Conservation (phyloP, 2,797 vertebrate species). For the Enteromius thamalakanensis region DNA sequence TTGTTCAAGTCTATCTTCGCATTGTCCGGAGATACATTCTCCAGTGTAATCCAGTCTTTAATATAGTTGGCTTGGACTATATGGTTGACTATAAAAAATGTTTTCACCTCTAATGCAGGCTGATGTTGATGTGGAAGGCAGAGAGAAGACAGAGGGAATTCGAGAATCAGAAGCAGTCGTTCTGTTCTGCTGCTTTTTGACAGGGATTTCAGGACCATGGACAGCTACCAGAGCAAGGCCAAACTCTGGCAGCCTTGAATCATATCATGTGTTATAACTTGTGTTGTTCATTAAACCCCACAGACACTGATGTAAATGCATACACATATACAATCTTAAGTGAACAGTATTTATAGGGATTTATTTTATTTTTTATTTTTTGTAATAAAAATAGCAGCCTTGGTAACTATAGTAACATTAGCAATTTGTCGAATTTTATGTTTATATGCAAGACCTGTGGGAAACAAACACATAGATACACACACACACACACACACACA, state of each 20-base stretch:
- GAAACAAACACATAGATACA: too few species aligned
- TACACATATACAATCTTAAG: not conserved
- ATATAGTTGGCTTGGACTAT: not conserved
- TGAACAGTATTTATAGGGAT: not conserved
- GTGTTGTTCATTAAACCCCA: not conserved
- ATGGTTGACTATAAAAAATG: not conserved
- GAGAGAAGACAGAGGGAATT: not conserved
- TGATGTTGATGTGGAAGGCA: not conserved
- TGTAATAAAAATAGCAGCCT: not conserved
- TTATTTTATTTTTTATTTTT: not conserved
- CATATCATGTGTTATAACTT: not conserved
- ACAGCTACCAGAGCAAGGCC: conserved; percentile 44
- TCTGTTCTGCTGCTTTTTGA: conserved; percentile 6
- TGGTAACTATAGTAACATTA: not conserved
- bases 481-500: too few species aligned
- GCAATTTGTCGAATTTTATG: not conserved
- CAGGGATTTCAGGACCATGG: conserved; percentile 48
- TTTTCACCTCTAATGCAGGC: not conserved
- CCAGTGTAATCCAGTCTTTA: not conserved
- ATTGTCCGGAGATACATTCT: not conserved
- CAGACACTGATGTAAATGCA: not conserved
- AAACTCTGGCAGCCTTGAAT: conserved; percentile 10
- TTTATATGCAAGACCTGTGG: not conserved
- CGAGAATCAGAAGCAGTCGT: conserved; percentile 1
- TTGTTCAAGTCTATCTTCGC: not conserved